Evolutionary conservation across 2,888 invertebrate species (phyloP), one percentile per base, ranked within the genome.

Genomic region (Zaprionus bogoriensis): DNA sequence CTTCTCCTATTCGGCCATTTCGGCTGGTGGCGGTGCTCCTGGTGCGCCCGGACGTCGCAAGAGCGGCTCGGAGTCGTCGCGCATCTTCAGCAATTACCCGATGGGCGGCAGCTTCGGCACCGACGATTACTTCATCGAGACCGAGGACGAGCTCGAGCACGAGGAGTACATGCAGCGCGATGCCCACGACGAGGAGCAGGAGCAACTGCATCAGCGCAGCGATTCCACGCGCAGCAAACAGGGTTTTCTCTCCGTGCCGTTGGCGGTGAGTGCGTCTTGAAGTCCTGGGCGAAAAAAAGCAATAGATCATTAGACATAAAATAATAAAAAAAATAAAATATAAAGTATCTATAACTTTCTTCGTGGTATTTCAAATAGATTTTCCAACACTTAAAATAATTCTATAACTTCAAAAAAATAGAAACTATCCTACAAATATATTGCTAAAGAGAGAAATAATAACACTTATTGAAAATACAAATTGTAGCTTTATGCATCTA

Each of bases 1-100:
- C n/a, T 93, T 92, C 73, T 92, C 93, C 14, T 92, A 92, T 65
- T 90, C 90, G 2, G 87, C 88, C 36, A 84, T 88, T 10, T 89
- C 88, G 4, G 70, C 73, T 0, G 88, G 85, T 22, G 76, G 84
- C 27, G 75, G 71, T 20, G 69, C 62, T 3, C 64, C 79, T 25
- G 88, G 92, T 65, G 93, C 92, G 14, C 64, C 65, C 4, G 74
- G 86, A 4, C 92, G 92, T 60, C 93, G 93, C 54, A 93, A 92
- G 89, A 94, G 93, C 67, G 93, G 93, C 71, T 94, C 92, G 28
- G 94, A 93, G 70, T 94, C 89, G n/a, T 91, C 90, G 44, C 89
- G 91, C 51, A 89, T 90, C 63, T 89, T 91, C 30, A 90, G 91
- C 81, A 91, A 91, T 67, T 91, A 91, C 83, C 90, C 90, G 20